Conservation (phyloP, 2,113 vertebrate genomes). For the Pterocles gutturalis region DNA sequence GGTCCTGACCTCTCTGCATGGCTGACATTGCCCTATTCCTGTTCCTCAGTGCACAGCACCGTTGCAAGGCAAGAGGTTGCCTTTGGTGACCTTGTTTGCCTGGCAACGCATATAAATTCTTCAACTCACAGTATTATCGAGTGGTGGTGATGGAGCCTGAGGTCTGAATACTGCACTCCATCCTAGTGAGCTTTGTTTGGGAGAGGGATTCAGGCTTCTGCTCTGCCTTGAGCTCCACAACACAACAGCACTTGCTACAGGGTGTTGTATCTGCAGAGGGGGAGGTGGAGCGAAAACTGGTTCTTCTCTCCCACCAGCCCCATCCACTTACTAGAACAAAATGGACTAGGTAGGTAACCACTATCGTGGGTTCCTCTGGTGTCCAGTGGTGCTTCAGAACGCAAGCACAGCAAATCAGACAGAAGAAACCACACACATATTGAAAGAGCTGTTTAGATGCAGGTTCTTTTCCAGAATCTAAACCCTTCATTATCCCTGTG, state of each 20-base stretch:
- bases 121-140: background rate
- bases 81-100: background rate
- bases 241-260: background rate
- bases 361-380: background rate
- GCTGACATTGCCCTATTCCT: background rate
- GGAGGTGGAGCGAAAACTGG: background rate
- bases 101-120: background rate
- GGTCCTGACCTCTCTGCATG: background rate
- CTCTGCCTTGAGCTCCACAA: background rate
- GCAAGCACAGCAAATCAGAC: background rate
- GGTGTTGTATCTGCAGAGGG: background rate
- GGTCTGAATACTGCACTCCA: background rate
- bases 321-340: background rate
- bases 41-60: background rate
- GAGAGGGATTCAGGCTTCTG: background rate
- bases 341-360: background rate
- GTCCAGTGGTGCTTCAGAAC: background rate
- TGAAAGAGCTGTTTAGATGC: background rate
- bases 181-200: background rate
- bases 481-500: background rate
- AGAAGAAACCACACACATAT: background rate
- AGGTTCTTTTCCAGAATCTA: background rate
- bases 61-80: background rate
- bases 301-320: background rate
- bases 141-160: background rate